Base-by-base conservation (phyloP, 2,113 vertebrate genomes). In the Istiophorus platypterus region DNA sequence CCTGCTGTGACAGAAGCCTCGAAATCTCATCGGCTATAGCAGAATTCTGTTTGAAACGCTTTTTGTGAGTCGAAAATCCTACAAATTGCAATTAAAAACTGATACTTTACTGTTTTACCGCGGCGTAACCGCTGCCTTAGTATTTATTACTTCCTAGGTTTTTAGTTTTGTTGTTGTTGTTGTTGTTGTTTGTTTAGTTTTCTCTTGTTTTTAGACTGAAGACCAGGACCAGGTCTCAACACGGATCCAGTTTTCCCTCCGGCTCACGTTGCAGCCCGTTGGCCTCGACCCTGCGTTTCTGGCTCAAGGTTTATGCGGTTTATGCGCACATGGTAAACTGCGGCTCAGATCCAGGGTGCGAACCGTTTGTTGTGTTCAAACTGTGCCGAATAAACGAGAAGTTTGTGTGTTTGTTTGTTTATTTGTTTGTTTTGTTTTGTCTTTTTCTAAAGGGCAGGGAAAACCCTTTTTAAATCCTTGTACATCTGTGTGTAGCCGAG, bases 401-500 rank as follows among this genome's bases (percentile, higher is more conserved):
- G 1, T 0, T 8, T 7, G 2, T 52, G 1, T 0, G n/a, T n/a
- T n/a, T n/a, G n/a, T n/a, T n/a, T n/a, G n/a, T n/a, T n/a, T n/a
- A n/a, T n/a, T n/a, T n/a, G n/a, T n/a, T n/a, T n/a, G n/a, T n/a
- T n/a, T n/a, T n/a, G n/a, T n/a, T n/a, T n/a, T n/a, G n/a, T 24
- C 26, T 1, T 47, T 66, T 1, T 7, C 0, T 0, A 66, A 27
- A 34, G 8, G 0, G 11, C 2, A 15, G 0, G 7, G 5, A n/a
- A 14, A 31, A 24, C 20, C 39, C 31, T 27, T n/a, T 27, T n/a
- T 5, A 17, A 0, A 1, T 1, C n/a, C 31, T 9, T 39, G 3
- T 0, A 26, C 0, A 17, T n/a, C 0, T 58, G 4, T 26, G 6
- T 49, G n/a, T 0, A 12, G 0, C 1, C 61, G 31, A 65, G 5